Base-by-base conservation (phyloP, 2,888 invertebrate genomes). In the Philereme vetulata region DNA sequence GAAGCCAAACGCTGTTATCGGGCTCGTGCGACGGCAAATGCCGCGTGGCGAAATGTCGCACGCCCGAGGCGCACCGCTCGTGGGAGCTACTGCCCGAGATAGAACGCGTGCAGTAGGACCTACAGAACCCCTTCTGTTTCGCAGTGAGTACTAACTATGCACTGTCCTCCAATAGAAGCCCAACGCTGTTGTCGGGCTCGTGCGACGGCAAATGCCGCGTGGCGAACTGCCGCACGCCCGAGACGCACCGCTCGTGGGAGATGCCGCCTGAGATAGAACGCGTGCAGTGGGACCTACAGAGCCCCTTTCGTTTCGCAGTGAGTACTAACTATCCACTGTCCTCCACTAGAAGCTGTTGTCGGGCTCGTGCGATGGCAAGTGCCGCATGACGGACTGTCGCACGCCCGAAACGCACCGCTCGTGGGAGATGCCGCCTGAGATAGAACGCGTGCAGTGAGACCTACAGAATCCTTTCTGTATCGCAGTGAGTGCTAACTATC, bases 381-480 rank as follows among this genome's bases (percentile, higher is more conserved):
- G 21, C 21, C 21, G 21, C 21, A 1, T 21, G 21, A 21, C 21
- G 21, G 21, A 21, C 21, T 21, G 21, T 1, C 21, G 21, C 21
- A 21, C 21, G 21, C 21, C 92, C 0, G 90, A 88, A 53, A 88
- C 93, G 36, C 93, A 21, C 21, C 21, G 21, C 21, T 21, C 21
- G 21, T 21, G 21, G 21, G 21, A 21, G 42, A 86, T 97, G 9
- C 89, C 90, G 33, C 96, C 96, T 0, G 98, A 99, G 93, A 95
- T 98, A 34, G 99, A 99, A 84, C 94, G 95, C 70, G 95, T 97
- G 7, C 74, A 94, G 0, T 99, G 99, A 99, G 96, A 98, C 89
- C 93, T 94, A 44, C 94, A 94, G 66, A 94, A 97, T 77, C 95
- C 96, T 0, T 95, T 95, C 88, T 94, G 95, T 72, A 98, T 97